Percentiles rank a stretch among this genome's conserved stretches.
Evolutionary conservation across 2,888 invertebrate species (phyloP).

Genomic region (Drosophila mimetica): DNA sequence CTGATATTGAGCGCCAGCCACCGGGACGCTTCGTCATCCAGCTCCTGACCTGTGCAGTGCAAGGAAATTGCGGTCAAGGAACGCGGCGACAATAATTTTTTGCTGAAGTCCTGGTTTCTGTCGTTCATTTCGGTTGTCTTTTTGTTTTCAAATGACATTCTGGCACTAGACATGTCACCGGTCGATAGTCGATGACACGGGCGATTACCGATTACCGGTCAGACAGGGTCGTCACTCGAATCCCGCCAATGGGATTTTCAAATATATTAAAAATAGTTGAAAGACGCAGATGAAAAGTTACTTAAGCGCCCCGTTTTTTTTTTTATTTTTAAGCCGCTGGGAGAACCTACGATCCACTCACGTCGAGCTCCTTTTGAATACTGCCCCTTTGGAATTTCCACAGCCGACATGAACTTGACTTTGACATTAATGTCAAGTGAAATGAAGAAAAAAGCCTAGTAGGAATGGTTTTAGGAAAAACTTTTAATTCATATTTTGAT

Average conservation of each 20-base stretch:
- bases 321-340: not conserved
- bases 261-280: not conserved
- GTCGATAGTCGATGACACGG: not conserved
- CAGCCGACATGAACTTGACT: not conserved
- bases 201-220: not conserved
- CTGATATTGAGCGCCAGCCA: slow-evolving; percentile 4
- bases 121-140: slow-evolving; percentile 14
- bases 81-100: not conserved
- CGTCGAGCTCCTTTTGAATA: slow-evolving; percentile 6
- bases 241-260: not conserved
- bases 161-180: slow-evolving; percentile 1
- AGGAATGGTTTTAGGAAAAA: not conserved
- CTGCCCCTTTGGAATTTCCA: not conserved
- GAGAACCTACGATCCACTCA: not conserved
- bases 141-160: slow-evolving; percentile 14
- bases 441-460: slow-evolving; percentile 1
- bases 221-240: not conserved
- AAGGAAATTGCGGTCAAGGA: slow-evolving; percentile 6
- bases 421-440: slow-evolving; percentile 23
- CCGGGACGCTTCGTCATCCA: not conserved
- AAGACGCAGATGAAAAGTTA: not conserved
- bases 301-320: not conserved
- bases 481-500: too few relatives aligned
- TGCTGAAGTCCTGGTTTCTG: not conserved
- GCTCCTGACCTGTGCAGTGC: not conserved